Conservation (phyloP, 2,888 invertebrate species). For the Chymomyza procnemis region DNA sequence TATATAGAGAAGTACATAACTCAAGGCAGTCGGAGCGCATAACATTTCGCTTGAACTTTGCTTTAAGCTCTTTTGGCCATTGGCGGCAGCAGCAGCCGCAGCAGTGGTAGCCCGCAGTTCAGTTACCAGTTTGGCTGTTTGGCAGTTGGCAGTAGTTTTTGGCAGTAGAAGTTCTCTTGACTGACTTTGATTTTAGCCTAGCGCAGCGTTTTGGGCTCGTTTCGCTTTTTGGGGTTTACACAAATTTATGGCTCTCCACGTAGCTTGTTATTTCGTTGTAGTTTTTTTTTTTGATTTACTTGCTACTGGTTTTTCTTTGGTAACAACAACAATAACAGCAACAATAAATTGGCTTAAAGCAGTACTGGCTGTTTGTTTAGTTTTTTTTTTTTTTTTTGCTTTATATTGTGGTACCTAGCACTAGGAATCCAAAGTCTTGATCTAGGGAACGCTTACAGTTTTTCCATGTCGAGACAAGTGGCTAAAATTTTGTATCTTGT, state of each 20-base stretch:
- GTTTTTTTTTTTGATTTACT: constrained; percentile 1
- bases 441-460: constrained; percentile 20
- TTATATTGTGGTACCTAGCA: neutral
- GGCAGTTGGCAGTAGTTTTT: neutral
- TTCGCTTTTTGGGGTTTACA: neutral
- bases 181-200: constrained; percentile 43
- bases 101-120: too few relatives aligned
- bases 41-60: constrained; percentile 36
- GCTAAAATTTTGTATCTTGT: constrained; percentile 33
- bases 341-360: neutral
- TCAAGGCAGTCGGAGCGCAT: constrained; percentile 34
- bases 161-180: neutral
- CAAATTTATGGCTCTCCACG: constrained; percentile 50
- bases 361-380: constrained; percentile 12
- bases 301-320: constrained; percentile 51
- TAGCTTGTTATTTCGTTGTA: constrained; percentile 10
- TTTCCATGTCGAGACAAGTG: constrained; percentile 7
- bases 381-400: neutral
- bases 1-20: neutral
- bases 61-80: constrained; percentile 28
- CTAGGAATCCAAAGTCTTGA: constrained; percentile 9
- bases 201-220: constrained; percentile 22
- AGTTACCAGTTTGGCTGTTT: constrained; percentile 1
- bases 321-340: too few relatives aligned
- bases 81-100: too few relatives aligned